A percentile compares a stretch with the other conserved stretches of the same genome.
These are phyloP conservation scores for Parelbella ahira DNA, from an alignment of 2,888 invertebrate genomes.

Conservation along the genomic window DNA sequence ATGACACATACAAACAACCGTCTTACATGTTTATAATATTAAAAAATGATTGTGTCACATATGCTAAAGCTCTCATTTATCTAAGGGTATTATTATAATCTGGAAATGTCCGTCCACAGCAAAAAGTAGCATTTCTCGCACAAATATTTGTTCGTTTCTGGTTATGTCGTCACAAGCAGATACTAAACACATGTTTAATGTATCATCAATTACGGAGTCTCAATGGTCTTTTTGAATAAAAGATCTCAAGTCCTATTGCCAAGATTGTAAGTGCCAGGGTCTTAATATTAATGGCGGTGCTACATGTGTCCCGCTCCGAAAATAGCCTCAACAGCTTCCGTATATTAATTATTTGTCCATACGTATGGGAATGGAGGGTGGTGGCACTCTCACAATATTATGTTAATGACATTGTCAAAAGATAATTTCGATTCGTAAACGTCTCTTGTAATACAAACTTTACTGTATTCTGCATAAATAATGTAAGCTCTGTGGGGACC, in stretches of 20 bases:
- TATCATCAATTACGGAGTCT: slow-evolving; percentile 14
- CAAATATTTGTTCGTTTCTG: slow-evolving; percentile 1
- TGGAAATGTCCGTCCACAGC: too few species aligned
- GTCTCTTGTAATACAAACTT: slow-evolving; percentile 25
- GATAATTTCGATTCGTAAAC: slow-evolving; percentile 24
- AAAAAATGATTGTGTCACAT: too few species aligned
- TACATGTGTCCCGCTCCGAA: slow-evolving; percentile 27
- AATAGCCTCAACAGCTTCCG: slow-evolving; percentile 45
- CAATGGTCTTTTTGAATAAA: slow-evolving; percentile 11
- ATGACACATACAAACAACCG: too few species aligned
- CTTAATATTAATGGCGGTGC: slow-evolving; percentile 44
- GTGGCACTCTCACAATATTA: slow-evolving; percentile 43
- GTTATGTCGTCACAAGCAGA: slow-evolving; percentile 5
- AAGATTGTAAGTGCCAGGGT: slow-evolving; percentile 18
- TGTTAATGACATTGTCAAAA: slow-evolving; percentile 33
- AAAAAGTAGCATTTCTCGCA: too few species aligned
- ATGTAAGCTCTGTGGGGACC: slow-evolving; percentile 13
- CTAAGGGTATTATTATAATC: too few species aligned
- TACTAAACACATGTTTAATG: slow-evolving; percentile 20
- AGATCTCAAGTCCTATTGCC: slow-evolving; percentile 20
- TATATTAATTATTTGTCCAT: slow-evolving; percentile 38
- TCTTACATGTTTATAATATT: too few species aligned
- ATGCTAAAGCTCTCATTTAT: too few species aligned
- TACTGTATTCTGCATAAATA: slow-evolving; percentile 27
- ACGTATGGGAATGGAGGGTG: slow-evolving; percentile 43